These are phyloP conservation scores for Sander lucioperca DNA, from an alignment of 2,113 vertebrate genomes.

Conservation along the genomic window DNA sequence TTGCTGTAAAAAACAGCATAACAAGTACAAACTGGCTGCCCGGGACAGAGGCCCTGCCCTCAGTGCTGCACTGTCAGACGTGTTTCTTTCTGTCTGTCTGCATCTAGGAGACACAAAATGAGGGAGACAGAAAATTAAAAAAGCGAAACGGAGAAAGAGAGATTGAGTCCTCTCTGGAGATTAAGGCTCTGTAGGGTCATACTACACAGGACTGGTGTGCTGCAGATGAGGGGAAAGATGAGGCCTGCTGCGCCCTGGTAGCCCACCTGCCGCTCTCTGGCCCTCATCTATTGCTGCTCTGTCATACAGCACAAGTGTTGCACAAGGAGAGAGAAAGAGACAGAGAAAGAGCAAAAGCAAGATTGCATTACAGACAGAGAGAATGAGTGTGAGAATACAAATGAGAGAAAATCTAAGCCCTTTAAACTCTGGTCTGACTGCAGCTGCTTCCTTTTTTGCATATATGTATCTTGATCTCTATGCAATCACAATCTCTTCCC, in stretches of 20 bases:
- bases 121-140: constrained; percentile 34
- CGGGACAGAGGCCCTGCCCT: constrained; percentile 56
- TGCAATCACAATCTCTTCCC: background rate
- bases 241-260: constrained; percentile 48
- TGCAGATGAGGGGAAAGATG: constrained; percentile 52
- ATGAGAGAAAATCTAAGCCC: constrained; percentile 14
- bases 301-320: constrained; percentile 44
- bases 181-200: constrained; percentile 15
- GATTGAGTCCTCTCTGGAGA: constrained; percentile 7
- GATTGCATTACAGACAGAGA: background rate
- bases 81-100: constrained; percentile 34
- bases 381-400: constrained; percentile 15
- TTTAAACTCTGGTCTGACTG: constrained; percentile 6
- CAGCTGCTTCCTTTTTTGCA: constrained; percentile 19
- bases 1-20: constrained; percentile 58
- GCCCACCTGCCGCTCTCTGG: constrained; percentile 68
- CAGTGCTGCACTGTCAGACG: constrained; percentile 31
- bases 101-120: constrained; percentile 25
- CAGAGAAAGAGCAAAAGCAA: background rate
- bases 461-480: background rate
- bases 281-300: constrained; percentile 48
- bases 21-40: constrained; percentile 62
- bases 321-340: constrained; percentile 19
- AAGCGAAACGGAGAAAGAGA: background rate
- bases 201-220: constrained; percentile 19